phyloP scores from a whole-genome alignment of 2,113 vertebrate genomes.

The Delphinapterus leucas region DNA sequence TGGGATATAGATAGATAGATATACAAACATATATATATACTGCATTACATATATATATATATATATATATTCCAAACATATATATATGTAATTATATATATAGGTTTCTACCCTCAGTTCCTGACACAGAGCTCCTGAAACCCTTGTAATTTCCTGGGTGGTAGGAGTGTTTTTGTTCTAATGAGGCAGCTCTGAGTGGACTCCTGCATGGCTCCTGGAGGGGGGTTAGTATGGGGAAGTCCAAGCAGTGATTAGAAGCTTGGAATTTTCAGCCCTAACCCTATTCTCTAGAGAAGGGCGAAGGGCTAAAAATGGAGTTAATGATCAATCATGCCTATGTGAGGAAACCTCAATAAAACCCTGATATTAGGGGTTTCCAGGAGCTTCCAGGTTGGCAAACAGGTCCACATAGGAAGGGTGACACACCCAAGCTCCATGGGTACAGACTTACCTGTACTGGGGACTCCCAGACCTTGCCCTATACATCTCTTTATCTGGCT shows the following conservation, averaged over 20 bases:
- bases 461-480: background rate
- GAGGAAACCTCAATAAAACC: background rate
- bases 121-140: background rate
- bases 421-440: too few species aligned
- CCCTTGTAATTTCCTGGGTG: background rate
- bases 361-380: background rate
- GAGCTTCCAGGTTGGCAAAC: background rate
- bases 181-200: background rate
- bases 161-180: background rate
- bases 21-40: too few species aligned
- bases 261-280: background rate
- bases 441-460: background rate
- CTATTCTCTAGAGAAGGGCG: background rate
- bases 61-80: too few species aligned
- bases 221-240: background rate
- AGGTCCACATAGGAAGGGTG: background rate
- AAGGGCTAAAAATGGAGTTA: background rate
- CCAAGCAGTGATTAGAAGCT: background rate
- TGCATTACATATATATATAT: too few species aligned
- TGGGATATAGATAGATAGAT: too few species aligned
- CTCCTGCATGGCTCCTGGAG: background rate
- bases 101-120: background rate
- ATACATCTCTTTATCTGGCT: background rate
- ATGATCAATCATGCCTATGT: background rate
- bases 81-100: too few species aligned